Percentiles rank a stretch among this genome's conserved stretches.
phyloP scores from a whole-genome alignment of 2,888 invertebrate species.

The Clepsis dumicolana region DNA sequence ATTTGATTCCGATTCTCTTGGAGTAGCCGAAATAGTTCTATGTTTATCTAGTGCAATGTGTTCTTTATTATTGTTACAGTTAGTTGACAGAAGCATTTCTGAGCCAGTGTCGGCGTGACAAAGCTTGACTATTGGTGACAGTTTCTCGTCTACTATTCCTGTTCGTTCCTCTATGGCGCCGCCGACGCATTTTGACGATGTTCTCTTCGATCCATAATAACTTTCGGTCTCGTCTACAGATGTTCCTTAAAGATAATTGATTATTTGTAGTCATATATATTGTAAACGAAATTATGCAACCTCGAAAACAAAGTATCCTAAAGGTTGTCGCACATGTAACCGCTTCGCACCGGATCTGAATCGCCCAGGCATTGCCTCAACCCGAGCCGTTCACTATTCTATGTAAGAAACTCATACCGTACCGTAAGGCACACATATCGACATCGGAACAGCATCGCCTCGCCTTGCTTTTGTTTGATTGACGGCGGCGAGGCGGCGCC shows the following conservation, averaged over 20 bases:
- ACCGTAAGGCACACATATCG: too few species aligned
- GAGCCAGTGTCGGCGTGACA: slow-evolving; percentile 63
- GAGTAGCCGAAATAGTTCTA: slow-evolving; percentile 52
- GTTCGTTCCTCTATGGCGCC: slow-evolving; percentile 54
- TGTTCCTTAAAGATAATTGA: slow-evolving; percentile 54
- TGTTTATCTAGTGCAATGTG: slow-evolving; percentile 54
- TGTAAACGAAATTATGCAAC: too few species aligned
- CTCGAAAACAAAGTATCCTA: too few species aligned
- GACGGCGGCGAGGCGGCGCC: too few species aligned
- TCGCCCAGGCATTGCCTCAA: too few species aligned
- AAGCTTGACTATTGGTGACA: slow-evolving; percentile 68
- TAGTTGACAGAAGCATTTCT: slow-evolving; percentile 33
- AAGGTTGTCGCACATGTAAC: too few species aligned
- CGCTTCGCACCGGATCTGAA: too few species aligned
- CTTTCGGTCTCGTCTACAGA: slow-evolving; percentile 48
- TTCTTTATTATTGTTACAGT: slow-evolving; percentile 56
- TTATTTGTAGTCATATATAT: neutral
- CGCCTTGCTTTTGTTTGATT: too few species aligned
- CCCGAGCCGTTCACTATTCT: too few species aligned
- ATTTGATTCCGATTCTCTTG: slow-evolving; percentile 53
- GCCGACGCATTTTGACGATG: slow-evolving; percentile 71
- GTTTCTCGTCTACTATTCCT: slow-evolving; percentile 58
- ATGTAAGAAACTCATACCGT: too few species aligned
- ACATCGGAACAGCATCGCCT: too few species aligned
- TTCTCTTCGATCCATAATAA: slow-evolving; percentile 62